Conservation (phyloP, 2,888 invertebrate genomes). For the Dryococelus australis region DNA sequence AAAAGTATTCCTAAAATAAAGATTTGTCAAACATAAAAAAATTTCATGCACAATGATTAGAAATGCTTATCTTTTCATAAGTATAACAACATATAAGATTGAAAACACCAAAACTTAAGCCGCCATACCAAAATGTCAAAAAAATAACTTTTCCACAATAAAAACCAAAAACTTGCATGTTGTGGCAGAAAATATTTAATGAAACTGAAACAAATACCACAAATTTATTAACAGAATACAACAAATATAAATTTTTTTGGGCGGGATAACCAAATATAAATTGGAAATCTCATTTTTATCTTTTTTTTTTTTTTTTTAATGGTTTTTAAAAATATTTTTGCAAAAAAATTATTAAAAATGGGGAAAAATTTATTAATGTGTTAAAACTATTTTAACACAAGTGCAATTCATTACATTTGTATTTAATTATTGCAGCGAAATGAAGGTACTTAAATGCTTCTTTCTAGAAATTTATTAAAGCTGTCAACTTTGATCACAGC, state of each 20-base stretch:
- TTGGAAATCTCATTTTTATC: slow-evolving; percentile 20
- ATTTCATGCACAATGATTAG: not conserved
- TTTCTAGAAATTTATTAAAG: slow-evolving; percentile 23
- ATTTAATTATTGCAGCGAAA: not conserved
- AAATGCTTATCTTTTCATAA: not conserved
- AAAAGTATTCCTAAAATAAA: not conserved
- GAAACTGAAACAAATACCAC: not conserved
- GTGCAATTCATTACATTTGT: not conserved
- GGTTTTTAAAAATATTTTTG: not conserved
- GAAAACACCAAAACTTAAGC: not conserved
- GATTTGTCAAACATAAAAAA: not conserved
- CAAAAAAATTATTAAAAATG: not conserved
- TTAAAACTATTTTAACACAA: slow-evolving; percentile 24
- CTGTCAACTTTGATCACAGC: slow-evolving; percentile 29
- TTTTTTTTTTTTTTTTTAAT: slow-evolving; percentile 24
- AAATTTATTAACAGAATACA: not conserved
- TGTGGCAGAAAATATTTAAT: not conserved
- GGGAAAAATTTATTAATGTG: not conserved
- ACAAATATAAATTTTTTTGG: not conserved
- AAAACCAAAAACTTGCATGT: not conserved
- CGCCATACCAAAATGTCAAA: not conserved
- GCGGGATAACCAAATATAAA: not conserved
- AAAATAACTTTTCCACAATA: not conserved
- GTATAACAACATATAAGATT: not conserved
- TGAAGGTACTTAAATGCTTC: slow-evolving; percentile 2